Percentiles rank a stretch among this genome's conserved stretches.
These are phyloP conservation scores for Nephrocerus scutellatus DNA, from an alignment of 2,888 invertebrate species.

Conservation along the genomic window DNA sequence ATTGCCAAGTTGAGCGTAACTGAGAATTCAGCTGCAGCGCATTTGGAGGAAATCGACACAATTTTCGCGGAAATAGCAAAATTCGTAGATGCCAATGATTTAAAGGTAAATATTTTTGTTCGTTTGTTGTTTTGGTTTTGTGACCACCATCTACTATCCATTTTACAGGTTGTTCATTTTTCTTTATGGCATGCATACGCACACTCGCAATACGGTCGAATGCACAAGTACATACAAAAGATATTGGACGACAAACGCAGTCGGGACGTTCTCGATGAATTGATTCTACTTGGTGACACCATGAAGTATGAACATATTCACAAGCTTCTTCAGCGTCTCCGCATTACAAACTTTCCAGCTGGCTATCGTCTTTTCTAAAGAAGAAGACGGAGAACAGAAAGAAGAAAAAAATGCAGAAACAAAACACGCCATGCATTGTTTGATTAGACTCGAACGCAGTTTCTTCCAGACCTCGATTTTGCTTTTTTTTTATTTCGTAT, in stretches of 20 bases:
- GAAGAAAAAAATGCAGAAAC: too few species aligned
- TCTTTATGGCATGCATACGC: constrained; percentile 76
- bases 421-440: too few species aligned
- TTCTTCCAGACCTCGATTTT: too few species aligned
- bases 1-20: constrained; percentile 55
- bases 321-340: constrained; percentile 34
- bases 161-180: constrained; percentile 63
- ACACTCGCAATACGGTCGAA: constrained; percentile 73
- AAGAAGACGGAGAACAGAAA: too few species aligned
- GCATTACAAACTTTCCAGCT: constrained; percentile 39
- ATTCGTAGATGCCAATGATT: constrained; percentile 71
- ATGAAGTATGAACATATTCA: constrained; percentile 41
- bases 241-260: constrained; percentile 74
- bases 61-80: constrained; percentile 67
- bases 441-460: too few species aligned
- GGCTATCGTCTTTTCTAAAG: constrained; percentile 43
- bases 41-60: constrained; percentile 55
- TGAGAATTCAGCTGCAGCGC: constrained; percentile 37
- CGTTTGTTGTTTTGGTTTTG: constrained; percentile 5
- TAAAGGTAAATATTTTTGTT: constrained; percentile 58
- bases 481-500: too few species aligned
- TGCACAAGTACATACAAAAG: constrained; percentile 66
- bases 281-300: constrained; percentile 33
- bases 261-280: constrained; percentile 54
- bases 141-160: constrained; percentile 9